Evolutionary conservation across 2,888 invertebrate species (phyloP).

Genomic region (Axea sp.): DNA sequence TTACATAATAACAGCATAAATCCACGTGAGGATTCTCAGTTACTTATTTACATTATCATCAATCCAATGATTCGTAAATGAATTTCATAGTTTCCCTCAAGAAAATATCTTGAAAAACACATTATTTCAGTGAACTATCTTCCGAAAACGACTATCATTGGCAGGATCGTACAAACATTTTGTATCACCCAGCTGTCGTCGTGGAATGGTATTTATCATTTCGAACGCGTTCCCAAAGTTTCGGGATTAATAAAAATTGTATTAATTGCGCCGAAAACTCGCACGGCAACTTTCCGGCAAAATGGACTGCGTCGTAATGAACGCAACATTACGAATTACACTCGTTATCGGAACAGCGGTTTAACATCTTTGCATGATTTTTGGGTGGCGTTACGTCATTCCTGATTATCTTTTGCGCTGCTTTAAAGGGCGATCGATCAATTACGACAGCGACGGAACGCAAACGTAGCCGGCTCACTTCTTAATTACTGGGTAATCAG

Average conservation of each 20-base stretch:
- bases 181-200: too few relatives aligned
- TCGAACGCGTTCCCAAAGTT: slow-evolving; percentile 15
- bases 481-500: slow-evolving; percentile 74
- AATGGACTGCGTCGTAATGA: slow-evolving; percentile 34
- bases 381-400: slow-evolving; percentile 67
- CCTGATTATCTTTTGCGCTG: slow-evolving; percentile 65
- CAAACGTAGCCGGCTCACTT: slow-evolving; percentile 63
- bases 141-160: too few relatives aligned
- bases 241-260: slow-evolving; percentile 20
- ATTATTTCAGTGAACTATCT: too few relatives aligned
- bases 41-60: too few relatives aligned
- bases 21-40: too few relatives aligned
- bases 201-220: too few relatives aligned
- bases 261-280: too few relatives aligned
- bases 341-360: slow-evolving; percentile 54
- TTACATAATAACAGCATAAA: too few relatives aligned
- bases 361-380: slow-evolving; percentile 56
- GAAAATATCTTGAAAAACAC: too few relatives aligned
- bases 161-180: too few relatives aligned
- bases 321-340: slow-evolving; percentile 26
- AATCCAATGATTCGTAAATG: too few relatives aligned
- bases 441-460: slow-evolving; percentile 68
- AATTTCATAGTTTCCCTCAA: too few relatives aligned
- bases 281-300: neutral
- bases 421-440: slow-evolving; percentile 72